Evolutionary conservation across 1,140 invertebrate genomes (phyloP), one percentile per base, ranked within the genome.

Genomic region (Andrena cerasifolii): DNA sequence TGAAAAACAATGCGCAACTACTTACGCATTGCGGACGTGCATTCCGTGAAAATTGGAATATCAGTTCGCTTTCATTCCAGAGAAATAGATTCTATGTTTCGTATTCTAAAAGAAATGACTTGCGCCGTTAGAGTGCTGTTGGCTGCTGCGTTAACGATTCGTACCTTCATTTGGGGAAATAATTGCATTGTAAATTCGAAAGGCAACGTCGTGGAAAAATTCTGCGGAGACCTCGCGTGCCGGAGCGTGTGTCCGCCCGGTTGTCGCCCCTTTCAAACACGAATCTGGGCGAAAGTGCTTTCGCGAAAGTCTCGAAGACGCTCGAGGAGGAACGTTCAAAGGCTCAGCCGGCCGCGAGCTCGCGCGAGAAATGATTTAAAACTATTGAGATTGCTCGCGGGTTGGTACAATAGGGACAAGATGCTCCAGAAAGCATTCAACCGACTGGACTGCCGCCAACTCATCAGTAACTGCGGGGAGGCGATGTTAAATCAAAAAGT

Each of bases 381-480:
- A 83, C 74, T 86, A 80, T 87, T 83, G 73, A 86, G 78, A 87
- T 80, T 80, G 83, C 77, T 83, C 68, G 40, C 73, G 62, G 77
- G 47, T 75, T 75, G 66, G 71, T 56, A 86, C 77, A 80, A 87
- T 83, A 79, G 86, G 58, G 70, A 75, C 66, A 86, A 86, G 85
- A 83, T 86, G 85, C 59, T 86, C 73, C 28, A 86, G 74, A 86
- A 83, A 83, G 77, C 73, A 85, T 87, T 80, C 86, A 61, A 67
- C 73, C 80, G 62, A 70, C 74, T 87, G 86, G 86, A 86, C 70
- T 26, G 40, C 28, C 56, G 85, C 85, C 86, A 87, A 85, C 85
- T 86, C 85, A 87, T 86, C 85, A 80, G 86, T 83, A 86, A 85
- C 83, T 73, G 79, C 82, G 61, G 28, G n/a, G 62, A 80, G 74